Base-by-base conservation (phyloP, 2,113 vertebrate genomes). In the Saccopteryx bilineata region DNA sequence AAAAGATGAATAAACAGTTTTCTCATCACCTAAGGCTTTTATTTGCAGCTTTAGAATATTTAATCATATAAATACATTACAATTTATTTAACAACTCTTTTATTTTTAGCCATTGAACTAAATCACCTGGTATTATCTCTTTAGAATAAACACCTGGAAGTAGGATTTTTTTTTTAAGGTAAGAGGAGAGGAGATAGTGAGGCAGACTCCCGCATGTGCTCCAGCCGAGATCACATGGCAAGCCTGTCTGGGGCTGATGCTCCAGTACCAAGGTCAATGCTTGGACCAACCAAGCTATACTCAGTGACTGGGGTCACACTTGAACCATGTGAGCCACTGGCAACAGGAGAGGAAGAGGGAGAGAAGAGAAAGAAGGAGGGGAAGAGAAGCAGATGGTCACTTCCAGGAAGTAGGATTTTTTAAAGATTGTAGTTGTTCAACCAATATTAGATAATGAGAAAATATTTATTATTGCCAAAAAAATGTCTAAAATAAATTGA, bases 31-130 rank as follows among this genome's bases (percentile, higher is more conserved):
- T 2, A 90, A 68, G 19, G 1, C 19, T 94, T 85, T 90, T 71
- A 60, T 95, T 88, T 75, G 9, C 2, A 69, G 0, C 7, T 48
- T 58, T 95, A 82, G 26, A 92, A 80, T 82, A 80, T 83, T 93
- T 87, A 93, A 85, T 87, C 6, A 60, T 87, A 82, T 26, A 74
- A 95, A 83, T 19, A 18, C 2, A 68, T 81, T 10, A 21, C 86
- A 82, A 85, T 72, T 84, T 84, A 85, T 86, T 93, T 94, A 83
- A 92, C 13, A 69, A 90, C 82, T 28, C 3, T 89, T 24, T n/a
- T 72, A 56, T 52, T 90, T 94, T 91, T 89, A 60, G 5, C 8
- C 28, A 88, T 75, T 94, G 52, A 69, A 1, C 21, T 85, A 82
- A 76, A 63, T 93, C 3, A 76, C 9, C n/a, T 66, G 19, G 8